Evolutionary conservation across 2,113 vertebrate genomes (phyloP).

Genomic region (Rhombomys opimus): DNA sequence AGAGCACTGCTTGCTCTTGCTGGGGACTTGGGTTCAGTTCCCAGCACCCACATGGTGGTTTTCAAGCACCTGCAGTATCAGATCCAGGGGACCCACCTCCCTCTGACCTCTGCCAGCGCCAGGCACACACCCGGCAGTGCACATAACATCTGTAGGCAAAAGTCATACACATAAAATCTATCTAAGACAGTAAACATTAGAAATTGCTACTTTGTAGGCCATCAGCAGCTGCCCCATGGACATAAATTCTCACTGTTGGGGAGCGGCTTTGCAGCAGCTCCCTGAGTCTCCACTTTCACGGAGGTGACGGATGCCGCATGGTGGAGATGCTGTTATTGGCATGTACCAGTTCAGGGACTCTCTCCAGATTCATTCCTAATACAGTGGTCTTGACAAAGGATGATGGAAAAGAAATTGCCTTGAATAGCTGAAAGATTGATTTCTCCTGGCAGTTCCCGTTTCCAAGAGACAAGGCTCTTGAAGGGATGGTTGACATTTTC

Average conservation of each 20-base stretch:
- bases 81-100: neutral
- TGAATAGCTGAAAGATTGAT: constrained; percentile 82
- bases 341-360: constrained; percentile 73
- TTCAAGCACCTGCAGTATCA: neutral
- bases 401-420: constrained; percentile 82
- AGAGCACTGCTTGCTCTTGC: neutral
- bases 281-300: neutral
- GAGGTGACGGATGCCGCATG: constrained; percentile 50
- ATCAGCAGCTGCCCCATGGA: neutral
- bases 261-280: neutral
- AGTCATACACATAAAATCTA: neutral
- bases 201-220: neutral
- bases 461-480: constrained; percentile 63
- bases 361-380: constrained; percentile 77
- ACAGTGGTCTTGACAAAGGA: constrained; percentile 77
- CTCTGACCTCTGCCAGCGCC: neutral
- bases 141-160: neutral
- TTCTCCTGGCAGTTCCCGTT: constrained; percentile 61
- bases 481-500: constrained; percentile 75
- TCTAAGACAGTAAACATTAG: neutral
- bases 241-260: neutral
- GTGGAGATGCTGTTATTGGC: constrained; percentile 40
- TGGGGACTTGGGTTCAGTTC: neutral
- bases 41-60: neutral
- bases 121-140: neutral